Evolutionary conservation across 2,113 vertebrate species (phyloP).

Genomic region (Campylomormyrus tamandua): DNA sequence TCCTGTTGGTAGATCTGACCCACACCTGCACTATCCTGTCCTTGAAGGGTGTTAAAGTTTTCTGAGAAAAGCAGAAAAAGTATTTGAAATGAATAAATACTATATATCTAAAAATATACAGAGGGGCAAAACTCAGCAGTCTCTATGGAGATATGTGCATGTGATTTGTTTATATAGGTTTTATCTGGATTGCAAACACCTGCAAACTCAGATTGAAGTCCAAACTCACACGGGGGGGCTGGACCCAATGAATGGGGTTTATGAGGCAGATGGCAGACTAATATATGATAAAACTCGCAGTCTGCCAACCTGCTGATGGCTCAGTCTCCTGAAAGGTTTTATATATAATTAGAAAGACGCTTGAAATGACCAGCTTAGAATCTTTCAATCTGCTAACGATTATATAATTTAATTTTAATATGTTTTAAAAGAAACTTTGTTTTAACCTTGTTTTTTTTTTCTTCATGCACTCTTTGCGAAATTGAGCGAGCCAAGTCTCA

Average conservation of each 20-base stretch:
- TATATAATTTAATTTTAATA: not conserved
- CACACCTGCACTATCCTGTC: not conserved
- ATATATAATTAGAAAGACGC: not conserved
- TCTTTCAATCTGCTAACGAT: not conserved
- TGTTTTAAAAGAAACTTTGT: not conserved
- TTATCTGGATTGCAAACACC: not conserved
- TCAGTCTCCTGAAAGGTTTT: not conserved
- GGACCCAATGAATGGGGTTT: not conserved
- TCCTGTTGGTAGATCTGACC: not conserved
- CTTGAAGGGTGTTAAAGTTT: not conserved
- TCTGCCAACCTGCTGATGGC: not conserved
- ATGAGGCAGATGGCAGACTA: not conserved
- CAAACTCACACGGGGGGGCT: not conserved
- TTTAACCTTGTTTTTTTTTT: not conserved
- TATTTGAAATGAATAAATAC: not conserved
- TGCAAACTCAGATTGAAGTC: not conserved
- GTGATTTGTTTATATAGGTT: not conserved
- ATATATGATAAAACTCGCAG: not conserved
- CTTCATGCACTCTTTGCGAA: not conserved
- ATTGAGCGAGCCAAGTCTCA: not conserved
- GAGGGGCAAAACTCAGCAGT: not conserved
- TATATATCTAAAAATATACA: not conserved
- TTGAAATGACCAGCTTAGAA: not conserved
- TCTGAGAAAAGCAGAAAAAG: not conserved
- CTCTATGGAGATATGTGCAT: not conserved